These are phyloP conservation scores for Plutella xylostella DNA, from an alignment of 2,888 invertebrate genomes.

Conservation along the genomic window DNA sequence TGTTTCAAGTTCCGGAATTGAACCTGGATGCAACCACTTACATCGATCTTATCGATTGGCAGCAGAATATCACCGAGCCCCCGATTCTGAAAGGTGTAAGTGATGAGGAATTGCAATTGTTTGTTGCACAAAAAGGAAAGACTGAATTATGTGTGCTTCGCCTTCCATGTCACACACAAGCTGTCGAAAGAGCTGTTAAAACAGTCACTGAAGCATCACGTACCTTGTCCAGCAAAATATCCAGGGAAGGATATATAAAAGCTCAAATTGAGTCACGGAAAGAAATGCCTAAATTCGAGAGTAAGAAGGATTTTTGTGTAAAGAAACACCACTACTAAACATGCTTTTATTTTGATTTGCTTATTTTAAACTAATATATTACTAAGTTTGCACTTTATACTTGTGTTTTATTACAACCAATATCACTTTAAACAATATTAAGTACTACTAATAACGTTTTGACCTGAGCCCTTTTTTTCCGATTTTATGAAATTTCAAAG, in stretches of 20 bases:
- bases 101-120: conserved; percentile 12
- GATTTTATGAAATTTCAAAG: not conserved
- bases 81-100: conserved; percentile 14
- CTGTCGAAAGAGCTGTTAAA: conserved; percentile 19
- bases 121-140: conserved; percentile 14
- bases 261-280: conserved; percentile 15
- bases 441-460: not conserved
- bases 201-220: conserved; percentile 16
- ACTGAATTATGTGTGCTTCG: conserved; percentile 5
- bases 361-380: too few relatives aligned
- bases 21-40: conserved; percentile 14
- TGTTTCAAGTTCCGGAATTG: conserved; percentile 12
- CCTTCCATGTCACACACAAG: too few relatives aligned
- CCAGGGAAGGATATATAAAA: conserved; percentile 11
- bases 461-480: not conserved
- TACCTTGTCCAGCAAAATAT: conserved; percentile 10
- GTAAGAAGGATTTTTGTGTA: conserved; percentile 1
- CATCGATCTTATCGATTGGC: conserved; percentile 20
- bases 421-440: not conserved
- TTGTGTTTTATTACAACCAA: not conserved
- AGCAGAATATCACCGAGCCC: conserved; percentile 15
- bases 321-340: not conserved
- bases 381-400: too few relatives aligned
- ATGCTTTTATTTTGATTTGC: not conserved
- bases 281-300: conserved; percentile 6